Conservation (phyloP, 1,140 invertebrate genomes). For the Drosophila quadrilineata region DNA sequence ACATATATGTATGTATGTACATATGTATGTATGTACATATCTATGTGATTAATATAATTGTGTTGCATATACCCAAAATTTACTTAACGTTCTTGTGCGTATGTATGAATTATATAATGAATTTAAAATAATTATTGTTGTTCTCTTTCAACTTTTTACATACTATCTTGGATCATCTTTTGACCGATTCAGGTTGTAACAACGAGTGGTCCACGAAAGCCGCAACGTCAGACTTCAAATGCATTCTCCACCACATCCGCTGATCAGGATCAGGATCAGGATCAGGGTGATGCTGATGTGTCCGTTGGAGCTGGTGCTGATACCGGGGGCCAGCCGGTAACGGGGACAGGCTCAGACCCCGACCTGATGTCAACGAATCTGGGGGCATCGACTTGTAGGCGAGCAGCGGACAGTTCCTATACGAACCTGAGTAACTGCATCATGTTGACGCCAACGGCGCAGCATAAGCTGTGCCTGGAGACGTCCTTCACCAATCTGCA, state of each 20-base stretch:
- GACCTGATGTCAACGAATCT: too few species aligned
- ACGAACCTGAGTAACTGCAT: slow-evolving; percentile 62
- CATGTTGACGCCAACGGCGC: slow-evolving; percentile 82
- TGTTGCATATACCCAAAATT: too few species aligned
- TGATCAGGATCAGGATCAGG: slow-evolving; percentile 51
- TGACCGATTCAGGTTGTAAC: slow-evolving; percentile 87
- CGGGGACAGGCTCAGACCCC: slow-evolving; percentile 17
- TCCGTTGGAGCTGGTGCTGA: slow-evolving; percentile 18
- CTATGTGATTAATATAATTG: too few species aligned
- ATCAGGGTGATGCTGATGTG: too few species aligned
- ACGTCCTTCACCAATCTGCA: slow-evolving; percentile 88
- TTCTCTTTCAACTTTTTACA: slow-evolving; percentile 4
- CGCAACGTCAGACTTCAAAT: slow-evolving; percentile 83
- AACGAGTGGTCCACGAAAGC: slow-evolving; percentile 87
- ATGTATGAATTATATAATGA: too few species aligned
- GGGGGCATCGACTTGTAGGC: too few species aligned
- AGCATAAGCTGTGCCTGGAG: slow-evolving; percentile 86
- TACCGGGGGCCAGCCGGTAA: background rate
- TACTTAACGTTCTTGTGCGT: too few species aligned
- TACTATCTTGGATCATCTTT: background rate
- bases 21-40: too few species aligned
- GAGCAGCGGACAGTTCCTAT: slow-evolving; percentile 61
- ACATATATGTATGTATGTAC: too few species aligned
- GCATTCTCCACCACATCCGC: slow-evolving; percentile 71
- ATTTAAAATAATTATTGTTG: background rate